Conservation (phyloP, 2,797 vertebrate genomes). For the Anguilla pacifica region DNA sequence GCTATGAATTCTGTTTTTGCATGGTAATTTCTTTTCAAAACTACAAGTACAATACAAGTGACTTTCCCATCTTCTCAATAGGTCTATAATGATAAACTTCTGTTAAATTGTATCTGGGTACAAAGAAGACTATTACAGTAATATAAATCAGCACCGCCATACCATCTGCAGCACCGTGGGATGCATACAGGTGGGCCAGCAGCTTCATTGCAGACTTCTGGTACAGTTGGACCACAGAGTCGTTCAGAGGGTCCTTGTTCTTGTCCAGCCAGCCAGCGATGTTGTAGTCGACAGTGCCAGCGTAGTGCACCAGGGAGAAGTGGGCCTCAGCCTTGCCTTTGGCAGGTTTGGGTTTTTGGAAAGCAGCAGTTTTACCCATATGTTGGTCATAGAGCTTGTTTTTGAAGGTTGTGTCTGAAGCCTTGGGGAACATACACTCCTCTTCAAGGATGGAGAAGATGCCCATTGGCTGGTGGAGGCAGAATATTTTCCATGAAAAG, state of each 20-base stretch:
- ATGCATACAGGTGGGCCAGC: background rate
- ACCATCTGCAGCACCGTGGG: background rate
- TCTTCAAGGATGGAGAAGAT: conserved; percentile 80
- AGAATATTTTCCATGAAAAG: conserved; percentile 73
- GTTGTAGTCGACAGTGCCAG: conserved; percentile 6
- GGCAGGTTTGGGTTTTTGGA: conserved; percentile 34
- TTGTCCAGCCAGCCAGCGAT: background rate
- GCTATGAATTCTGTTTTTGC: background rate
- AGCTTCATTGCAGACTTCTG: background rate
- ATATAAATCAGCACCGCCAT: background rate
- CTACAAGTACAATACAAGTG: too few relatives aligned
- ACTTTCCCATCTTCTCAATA: too few relatives aligned
- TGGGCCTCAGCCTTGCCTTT: conserved; percentile 9
- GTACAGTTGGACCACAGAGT: background rate
- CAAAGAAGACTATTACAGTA: background rate
- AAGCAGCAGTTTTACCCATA: conserved; percentile 65
- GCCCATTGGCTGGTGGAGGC: conserved; percentile 62
- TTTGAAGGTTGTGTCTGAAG: conserved; percentile 69
- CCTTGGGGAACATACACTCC: conserved; percentile 74
- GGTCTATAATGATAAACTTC: too few relatives aligned
- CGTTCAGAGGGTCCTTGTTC: conserved; percentile 2
- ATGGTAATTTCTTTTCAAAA: background rate
- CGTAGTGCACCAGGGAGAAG: conserved; percentile 9
- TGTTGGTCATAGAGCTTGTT: conserved; percentile 76
- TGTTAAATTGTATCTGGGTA: too few relatives aligned